A percentile compares a stretch with the other conserved stretches of the same genome.
Evolutionary conservation across 2,797 vertebrate species (phyloP).

Genomic region (Propithecus perrieri): DNA sequence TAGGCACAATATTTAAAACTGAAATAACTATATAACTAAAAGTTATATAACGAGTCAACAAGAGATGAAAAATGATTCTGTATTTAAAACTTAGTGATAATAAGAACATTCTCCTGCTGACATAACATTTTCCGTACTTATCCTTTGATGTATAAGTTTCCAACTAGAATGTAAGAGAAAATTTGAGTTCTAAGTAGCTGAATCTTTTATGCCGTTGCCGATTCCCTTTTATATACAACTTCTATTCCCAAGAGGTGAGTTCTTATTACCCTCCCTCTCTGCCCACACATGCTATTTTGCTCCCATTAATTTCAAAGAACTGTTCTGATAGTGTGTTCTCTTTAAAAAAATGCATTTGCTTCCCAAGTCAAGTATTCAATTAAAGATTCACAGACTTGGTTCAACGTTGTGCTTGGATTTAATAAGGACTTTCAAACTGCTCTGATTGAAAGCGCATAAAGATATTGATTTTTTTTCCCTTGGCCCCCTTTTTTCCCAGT

Average conservation of each 20-base stretch:
- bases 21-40: not conserved
- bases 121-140: not conserved
- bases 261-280: not conserved
- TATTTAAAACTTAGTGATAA: not conserved
- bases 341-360: not conserved
- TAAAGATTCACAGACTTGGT: not conserved
- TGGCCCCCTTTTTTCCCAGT: not conserved
- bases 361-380: slow-evolving; percentile 21
- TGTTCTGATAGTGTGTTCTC: not conserved
- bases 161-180: not conserved
- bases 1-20: not conserved
- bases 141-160: not conserved
- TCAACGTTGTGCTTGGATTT: slow-evolving; percentile 15
- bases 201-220: not conserved
- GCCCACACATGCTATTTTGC: slow-evolving; percentile 11
- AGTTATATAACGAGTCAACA: not conserved
- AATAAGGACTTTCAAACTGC: not conserved
- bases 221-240: not conserved
- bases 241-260: not conserved
- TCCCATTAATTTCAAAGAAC: not conserved
- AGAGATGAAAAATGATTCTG: not conserved
- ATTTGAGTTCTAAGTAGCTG: not conserved
- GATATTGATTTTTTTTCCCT: not conserved
- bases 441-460: not conserved
- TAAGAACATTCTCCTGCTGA: not conserved